Evolutionary conservation across 23 tunicate genomes (phyloP).

Genomic region (Halocynthia aurantium): DNA sequence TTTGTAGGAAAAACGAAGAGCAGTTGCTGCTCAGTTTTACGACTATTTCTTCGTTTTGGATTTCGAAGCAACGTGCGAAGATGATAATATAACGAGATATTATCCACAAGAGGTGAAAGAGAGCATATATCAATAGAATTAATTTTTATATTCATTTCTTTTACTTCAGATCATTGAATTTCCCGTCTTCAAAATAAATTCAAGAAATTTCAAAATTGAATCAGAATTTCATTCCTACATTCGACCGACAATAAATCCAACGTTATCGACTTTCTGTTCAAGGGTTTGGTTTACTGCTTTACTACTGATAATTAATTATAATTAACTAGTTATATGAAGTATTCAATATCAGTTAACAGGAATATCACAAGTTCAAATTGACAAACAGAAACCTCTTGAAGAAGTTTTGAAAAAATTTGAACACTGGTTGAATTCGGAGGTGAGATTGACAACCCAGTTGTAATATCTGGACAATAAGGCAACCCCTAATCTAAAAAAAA

Average conservation of each 20-base stretch:
- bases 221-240: slow-evolving; percentile 10
- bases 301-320: too few species aligned
- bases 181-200: slow-evolving; percentile 14
- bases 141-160: too few species aligned
- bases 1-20: too few species aligned
- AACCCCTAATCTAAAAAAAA: too few species aligned
- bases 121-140: too few species aligned
- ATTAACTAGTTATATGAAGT: too few species aligned
- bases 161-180: slow-evolving; percentile 9
- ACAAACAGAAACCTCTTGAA: background rate
- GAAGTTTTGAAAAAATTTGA: slow-evolving; percentile 14
- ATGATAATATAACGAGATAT: background rate
- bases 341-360: slow-evolving; percentile 3
- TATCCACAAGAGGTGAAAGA: slow-evolving; percentile 1
- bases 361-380: slow-evolving; percentile 10
- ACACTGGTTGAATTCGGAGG: background rate
- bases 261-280: slow-evolving; percentile 5
- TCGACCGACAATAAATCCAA: slow-evolving; percentile 6
- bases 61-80: slow-evolving; percentile 29
- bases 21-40: background rate
- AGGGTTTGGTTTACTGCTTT: too few species aligned
- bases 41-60: slow-evolving; percentile 22
- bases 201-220: slow-evolving; percentile 5
- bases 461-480: too few species aligned
- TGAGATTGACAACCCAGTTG: too few species aligned